Evolutionary conservation across 2,113 vertebrate genomes (phyloP), one percentile per base, ranked within the genome.

Genomic region (Bettongia penicillata): DNA sequence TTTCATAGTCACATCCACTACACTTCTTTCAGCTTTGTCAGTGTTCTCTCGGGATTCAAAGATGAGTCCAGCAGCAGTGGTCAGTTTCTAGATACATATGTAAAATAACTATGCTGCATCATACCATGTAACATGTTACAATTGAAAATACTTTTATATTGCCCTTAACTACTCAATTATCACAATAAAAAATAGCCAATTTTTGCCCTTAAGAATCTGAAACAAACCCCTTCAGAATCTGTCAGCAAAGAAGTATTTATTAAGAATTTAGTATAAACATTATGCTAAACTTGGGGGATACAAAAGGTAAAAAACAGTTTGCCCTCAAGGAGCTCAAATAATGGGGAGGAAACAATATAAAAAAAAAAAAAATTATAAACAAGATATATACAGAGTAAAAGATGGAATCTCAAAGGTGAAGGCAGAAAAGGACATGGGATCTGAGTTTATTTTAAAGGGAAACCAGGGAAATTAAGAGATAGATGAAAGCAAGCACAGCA

Each of bases 11-110:
- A 94, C 28, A 93, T 95, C 8, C 53, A 26, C 50, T 84, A 14
- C 2, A 84, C 28, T 31, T 26, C 89, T 47, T 89, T 25, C 90
- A 92, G 50, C 43, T 89, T 3, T 91, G 9, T 37, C 37, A 92
- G 51, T 92, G 91, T 95, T 94, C 89, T 90, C 16, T 84, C 51
- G 5, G 31, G 92, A 94, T 94, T 93, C 37, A 96, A 97, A 93
- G 93, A 55, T 19, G 22, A n/a, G 16, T 37, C 5, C 91, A 94
- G 43, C 16, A 95, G 31, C 77, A 93, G 50, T 51, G 14, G 53
- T 48, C 14, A 93, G 57, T 49, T 93, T 93, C 90, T 23, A 93
- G 3, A 10, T 94, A 93, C 90, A 24, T 61, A 50, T 11, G 28
- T 94, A 89, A 93, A 50, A 90, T 23, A 95, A 91, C 23, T 50